Percentiles rank a stretch among this genome's conserved stretches.
These are phyloP conservation scores for Galeruca laticollis DNA, from an alignment of 2,888 invertebrate species.

Conservation along the genomic window DNA sequence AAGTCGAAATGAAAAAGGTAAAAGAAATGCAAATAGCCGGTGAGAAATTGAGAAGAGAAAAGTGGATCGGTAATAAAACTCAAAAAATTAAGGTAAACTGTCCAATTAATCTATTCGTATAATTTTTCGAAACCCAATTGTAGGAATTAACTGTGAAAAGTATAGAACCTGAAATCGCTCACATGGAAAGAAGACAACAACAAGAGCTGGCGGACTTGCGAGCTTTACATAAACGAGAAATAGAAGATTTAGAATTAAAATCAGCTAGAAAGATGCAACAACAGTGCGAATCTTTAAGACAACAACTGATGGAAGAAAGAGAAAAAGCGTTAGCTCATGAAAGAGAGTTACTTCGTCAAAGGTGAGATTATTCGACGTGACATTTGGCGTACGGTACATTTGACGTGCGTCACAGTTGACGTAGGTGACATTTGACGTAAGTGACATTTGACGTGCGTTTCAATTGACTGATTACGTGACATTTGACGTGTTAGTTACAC, in stretches of 20 bases:
- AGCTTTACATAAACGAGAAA: slow-evolving; percentile 75
- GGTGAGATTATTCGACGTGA: slow-evolving; percentile 59
- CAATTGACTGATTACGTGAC: too few species aligned
- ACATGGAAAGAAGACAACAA: slow-evolving; percentile 78
- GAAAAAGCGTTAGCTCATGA: slow-evolving; percentile 74
- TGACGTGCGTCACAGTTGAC: too few species aligned
- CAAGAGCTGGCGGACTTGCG: slow-evolving; percentile 78
- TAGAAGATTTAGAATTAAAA: slow-evolving; percentile 74
- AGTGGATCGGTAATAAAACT: slow-evolving; percentile 87
- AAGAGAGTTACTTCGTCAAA: slow-evolving; percentile 71
- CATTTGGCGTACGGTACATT: too few species aligned
- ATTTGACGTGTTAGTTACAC: too few species aligned
- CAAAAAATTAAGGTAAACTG: slow-evolving; percentile 86
- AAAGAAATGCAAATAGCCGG: slow-evolving; percentile 83
- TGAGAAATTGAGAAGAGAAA: slow-evolving; percentile 80
- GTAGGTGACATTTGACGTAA: too few species aligned
- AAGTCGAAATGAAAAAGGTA: slow-evolving; percentile 79
- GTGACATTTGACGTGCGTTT: too few species aligned
- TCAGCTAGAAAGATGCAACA: slow-evolving; percentile 74
- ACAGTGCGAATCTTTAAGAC: slow-evolving; percentile 72
- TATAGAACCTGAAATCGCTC: slow-evolving; percentile 85
- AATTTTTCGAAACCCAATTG: not conserved
- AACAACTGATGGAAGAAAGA: slow-evolving; percentile 73
- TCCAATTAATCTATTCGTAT: too few species aligned
- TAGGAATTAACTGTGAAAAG: slow-evolving; percentile 88